These are phyloP conservation scores for Onychorhynchus coronatus DNA, from an alignment of 2,113 vertebrate species.

Conservation along the genomic window DNA sequence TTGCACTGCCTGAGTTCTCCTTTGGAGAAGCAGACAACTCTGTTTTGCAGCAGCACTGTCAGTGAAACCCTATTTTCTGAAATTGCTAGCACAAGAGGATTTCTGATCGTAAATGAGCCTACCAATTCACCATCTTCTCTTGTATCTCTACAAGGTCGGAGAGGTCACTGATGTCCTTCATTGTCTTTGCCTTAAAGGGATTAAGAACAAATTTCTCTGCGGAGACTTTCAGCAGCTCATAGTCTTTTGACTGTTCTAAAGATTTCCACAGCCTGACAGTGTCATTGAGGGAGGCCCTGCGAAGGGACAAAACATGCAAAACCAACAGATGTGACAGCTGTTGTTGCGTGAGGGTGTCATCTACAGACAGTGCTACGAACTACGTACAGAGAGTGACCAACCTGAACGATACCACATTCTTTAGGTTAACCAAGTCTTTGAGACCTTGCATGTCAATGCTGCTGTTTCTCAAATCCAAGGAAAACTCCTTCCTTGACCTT, in stretches of 20 bases:
- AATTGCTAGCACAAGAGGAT: neutral
- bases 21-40: neutral
- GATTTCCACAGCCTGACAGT: conserved; percentile 84
- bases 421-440: conserved; percentile 74
- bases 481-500: conserved; percentile 68
- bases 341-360: neutral
- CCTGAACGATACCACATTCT: conserved; percentile 83
- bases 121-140: conserved; percentile 75
- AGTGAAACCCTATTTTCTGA: neutral
- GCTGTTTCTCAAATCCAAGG: conserved; percentile 82
- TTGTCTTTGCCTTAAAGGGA: conserved; percentile 83
- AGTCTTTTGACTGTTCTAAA: conserved; percentile 71
- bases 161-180: conserved; percentile 84
- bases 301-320: neutral
- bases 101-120: neutral
- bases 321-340: neutral
- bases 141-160: conserved; percentile 81
- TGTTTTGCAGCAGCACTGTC: neutral
- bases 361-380: neutral
- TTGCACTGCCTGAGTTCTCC: neutral
- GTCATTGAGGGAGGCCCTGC: conserved; percentile 85
- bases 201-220: conserved; percentile 85
- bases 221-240: conserved; percentile 63
- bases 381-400: conserved; percentile 47
- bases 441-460: conserved; percentile 80